Evolutionary conservation across 2,113 vertebrate genomes (phyloP).

Genomic region (Thryonomys swinderianus): DNA sequence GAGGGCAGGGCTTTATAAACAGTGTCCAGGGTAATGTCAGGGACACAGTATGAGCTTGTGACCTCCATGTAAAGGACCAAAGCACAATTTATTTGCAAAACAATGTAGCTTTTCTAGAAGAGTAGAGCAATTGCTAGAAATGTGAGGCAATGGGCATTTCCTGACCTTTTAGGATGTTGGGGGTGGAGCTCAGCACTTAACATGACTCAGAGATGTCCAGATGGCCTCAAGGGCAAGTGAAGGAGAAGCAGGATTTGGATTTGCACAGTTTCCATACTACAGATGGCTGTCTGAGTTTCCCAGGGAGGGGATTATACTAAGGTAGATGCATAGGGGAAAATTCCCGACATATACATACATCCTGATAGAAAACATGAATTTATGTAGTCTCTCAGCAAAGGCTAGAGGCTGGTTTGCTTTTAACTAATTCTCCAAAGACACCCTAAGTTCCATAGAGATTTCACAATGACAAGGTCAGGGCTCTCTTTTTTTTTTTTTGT

Average conservation of each 20-base stretch:
- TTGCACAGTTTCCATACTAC: not conserved
- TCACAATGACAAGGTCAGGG: not conserved
- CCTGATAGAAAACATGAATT: not conserved
- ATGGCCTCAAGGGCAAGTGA: not conserved
- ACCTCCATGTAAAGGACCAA: not conserved
- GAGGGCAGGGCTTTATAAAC: not conserved
- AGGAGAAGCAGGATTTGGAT: not conserved
- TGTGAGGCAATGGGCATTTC: not conserved
- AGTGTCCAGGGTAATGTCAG: not conserved
- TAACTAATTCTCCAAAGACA: not conserved
- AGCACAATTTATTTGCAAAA: not conserved
- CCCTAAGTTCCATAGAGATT: not conserved
- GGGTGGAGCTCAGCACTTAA: not conserved
- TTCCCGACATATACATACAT: not conserved
- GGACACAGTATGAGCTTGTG: not conserved
- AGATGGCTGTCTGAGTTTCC: not conserved
- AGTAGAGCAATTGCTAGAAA: not conserved
- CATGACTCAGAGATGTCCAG: fast-evolving
- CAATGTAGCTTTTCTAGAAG: not conserved
- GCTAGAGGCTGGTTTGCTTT: not conserved
- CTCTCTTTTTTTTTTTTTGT: not conserved
- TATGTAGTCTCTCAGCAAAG: not conserved
- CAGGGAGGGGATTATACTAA: not conserved
- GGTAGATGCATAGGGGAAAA: not conserved
- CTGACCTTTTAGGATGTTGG: not conserved